Base-by-base conservation (phyloP, 2,113 vertebrate species). In the Lepus americanus region DNA sequence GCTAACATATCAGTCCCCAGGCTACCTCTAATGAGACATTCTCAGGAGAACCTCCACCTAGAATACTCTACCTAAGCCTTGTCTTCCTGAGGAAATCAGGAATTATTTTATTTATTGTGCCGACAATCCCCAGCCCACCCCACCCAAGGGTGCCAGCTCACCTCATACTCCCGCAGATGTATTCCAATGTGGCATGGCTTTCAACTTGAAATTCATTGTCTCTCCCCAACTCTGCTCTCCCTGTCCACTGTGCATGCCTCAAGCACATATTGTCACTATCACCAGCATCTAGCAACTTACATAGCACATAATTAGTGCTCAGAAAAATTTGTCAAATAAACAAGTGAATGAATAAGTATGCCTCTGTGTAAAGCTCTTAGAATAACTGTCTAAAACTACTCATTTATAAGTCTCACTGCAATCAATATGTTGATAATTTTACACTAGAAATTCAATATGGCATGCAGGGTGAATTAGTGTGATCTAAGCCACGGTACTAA, bases 381-480 rank as follows among this genome's bases (percentile, higher is more conserved):
- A 83, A 51, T 90, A 93, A 70, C 69, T 82, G 3, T 55, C 69
- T 86, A 74, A n/a, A 16, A 36, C 9, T 79, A 66, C 25, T 84
- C 51, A 5, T 69, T 80, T 92, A 72, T 72, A 39, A 64, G 11
- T 86, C 59, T 95, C 78, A 36, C 61, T 55, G 9, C 39, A 92
- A 82, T 96, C 81, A 81, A 63, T 87, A 94, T 13, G 36, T 80
- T 96, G 94, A 82, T 89, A 10, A 94, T 76, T 97, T 94, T 92
- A 92, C 61, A 10, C 31, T 73, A 92, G 88, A 90, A 95, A 94
- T 92, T 87, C 79, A 89, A 95, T 79, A 93, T 77, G 61, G 49
- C 44, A 44, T 39, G 9, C 36, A 70, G 70, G 63, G 66, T 79
- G 36, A 95, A 94, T 94, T 94, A 92, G 53, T 13, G 83, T 92